Conservation (phyloP, 2,113 vertebrate genomes). For the Uropsilus gracilis region DNA sequence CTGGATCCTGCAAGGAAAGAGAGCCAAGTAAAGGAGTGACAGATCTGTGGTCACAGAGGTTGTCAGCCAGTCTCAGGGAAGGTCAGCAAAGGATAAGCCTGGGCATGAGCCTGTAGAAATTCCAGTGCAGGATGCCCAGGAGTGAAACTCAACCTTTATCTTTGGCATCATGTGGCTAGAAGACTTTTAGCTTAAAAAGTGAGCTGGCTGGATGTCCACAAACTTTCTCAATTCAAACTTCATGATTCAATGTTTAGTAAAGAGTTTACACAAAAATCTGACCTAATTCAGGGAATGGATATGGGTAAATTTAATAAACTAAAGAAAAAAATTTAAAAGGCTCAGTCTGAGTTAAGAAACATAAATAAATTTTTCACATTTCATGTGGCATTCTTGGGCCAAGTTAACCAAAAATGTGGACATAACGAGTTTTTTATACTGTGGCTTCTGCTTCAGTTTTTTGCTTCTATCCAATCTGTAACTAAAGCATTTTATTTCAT, state of each 20-base stretch:
- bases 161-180: not conserved
- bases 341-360: not conserved
- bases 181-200: not conserved
- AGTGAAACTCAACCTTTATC: not conserved
- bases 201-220: not conserved
- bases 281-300: not conserved
- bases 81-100: not conserved
- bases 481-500: not conserved
- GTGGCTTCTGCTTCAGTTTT: not conserved
- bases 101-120: not conserved
- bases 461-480: not conserved
- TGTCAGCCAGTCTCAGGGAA: not conserved
- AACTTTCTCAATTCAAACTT: conserved; percentile 36
- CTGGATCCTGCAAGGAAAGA: not conserved
- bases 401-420: not conserved
- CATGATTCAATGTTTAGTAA: not conserved
- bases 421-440: not conserved
- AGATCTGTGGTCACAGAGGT: not conserved
- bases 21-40: not conserved
- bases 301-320: not conserved
- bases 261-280: not conserved
- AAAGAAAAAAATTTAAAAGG: conserved; percentile 16
- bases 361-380: not conserved
- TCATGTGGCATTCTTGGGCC: not conserved
- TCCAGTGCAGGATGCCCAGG: not conserved